Evolutionary conservation across 2,797 vertebrate species (phyloP).

Genomic region (Glossophaga mutica): DNA sequence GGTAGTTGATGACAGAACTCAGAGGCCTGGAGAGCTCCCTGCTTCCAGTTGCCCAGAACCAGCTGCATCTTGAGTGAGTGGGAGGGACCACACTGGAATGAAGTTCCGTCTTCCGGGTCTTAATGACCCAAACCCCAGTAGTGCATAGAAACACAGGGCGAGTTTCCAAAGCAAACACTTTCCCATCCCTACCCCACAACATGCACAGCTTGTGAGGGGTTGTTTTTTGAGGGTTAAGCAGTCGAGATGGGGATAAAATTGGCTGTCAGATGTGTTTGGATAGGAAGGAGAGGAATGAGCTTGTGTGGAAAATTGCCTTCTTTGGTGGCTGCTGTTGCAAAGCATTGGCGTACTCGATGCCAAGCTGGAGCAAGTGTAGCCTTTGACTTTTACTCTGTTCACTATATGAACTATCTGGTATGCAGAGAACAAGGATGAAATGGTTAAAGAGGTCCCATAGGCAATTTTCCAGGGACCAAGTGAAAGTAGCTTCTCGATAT

Average conservation of each 20-base stretch:
- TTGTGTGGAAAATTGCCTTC: neutral
- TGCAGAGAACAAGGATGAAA: neutral
- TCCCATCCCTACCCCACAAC: neutral
- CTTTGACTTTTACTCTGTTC: neutral
- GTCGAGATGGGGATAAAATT: neutral
- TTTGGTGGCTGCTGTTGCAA: neutral
- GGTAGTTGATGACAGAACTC: neutral
- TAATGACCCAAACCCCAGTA: neutral
- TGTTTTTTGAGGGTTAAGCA: neutral
- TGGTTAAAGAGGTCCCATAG: neutral
- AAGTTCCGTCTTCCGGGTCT: neutral
- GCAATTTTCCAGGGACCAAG: neutral
- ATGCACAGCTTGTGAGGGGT: neutral
- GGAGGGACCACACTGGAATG: neutral
- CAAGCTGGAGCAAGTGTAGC: neutral
- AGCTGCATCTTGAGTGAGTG: neutral
- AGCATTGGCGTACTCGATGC: too few relatives aligned
- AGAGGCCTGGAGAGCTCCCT: neutral
- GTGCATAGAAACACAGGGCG: neutral
- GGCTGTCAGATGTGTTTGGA: neutral
- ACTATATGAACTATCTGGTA: neutral
- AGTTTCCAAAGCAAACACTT: neutral
- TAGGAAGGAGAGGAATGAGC: neutral
- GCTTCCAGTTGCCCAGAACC: neutral
- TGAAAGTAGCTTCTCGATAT: neutral